Evolutionary conservation across 1,140 invertebrate species (phyloP), one percentile per base, ranked within the genome.

Genomic region (Lasioglossum albipes): DNA sequence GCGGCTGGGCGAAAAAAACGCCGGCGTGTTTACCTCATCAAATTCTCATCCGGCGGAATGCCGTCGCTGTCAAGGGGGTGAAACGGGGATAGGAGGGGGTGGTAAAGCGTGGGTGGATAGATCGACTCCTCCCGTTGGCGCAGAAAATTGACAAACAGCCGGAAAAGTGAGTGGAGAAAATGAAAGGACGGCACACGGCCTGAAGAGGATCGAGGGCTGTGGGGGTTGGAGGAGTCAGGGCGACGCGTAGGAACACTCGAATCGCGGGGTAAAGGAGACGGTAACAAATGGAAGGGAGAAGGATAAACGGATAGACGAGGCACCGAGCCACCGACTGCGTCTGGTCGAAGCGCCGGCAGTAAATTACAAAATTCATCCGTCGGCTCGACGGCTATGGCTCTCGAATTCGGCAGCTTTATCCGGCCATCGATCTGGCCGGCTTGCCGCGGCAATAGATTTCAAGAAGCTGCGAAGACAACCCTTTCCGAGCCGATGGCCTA

Each of bases 291-390:
- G 61, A 79, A 68, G 59, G 64, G 42, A 54, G 66, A 73, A 42
- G 49, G 16, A 52, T 18, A 22, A 67, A 84, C 18, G 54, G 54
- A 83, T 31, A 16, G 42, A 62, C 41, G 42, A 61, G 66, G 31
- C 31, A 41, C 83, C 71, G 73, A 54, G 52, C 52, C 52, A 57
- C 71, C 45, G 68, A 62, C 59, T 20, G 42, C 45, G 68, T 57
- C 59, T 20, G 42, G n/a, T 79, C 57, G 49, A 45, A 18, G 42
- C 52, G 70, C 7, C 31, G 27, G 80, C 73, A 67, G 89, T 90
- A 90, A 90, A 89, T 89, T 83, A 76, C 69, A 62, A 88, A 88
- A 88, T 85, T 89, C 84, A 84, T 88, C 81, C 69, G 81, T 69
- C 81, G 76, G 62, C 69, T 71, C 81, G 79, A 64, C 69, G 65